These are phyloP conservation scores for Cephus spinipes DNA, from an alignment of 2,888 invertebrate species.

Conservation along the genomic window DNA sequence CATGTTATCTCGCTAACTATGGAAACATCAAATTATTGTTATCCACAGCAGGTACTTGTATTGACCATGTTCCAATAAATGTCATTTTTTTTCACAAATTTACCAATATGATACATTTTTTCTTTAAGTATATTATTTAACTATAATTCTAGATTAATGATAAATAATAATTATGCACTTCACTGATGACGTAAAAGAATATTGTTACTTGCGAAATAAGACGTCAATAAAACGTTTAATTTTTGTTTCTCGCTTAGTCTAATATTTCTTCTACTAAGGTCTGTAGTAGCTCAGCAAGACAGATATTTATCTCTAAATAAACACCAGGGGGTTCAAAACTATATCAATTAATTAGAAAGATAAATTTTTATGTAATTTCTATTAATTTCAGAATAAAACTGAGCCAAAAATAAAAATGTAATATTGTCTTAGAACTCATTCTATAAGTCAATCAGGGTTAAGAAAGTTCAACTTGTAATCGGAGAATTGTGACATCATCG, in stretches of 20 bases:
- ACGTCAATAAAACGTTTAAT: not conserved
- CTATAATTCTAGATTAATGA: not conserved
- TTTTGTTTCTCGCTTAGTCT: not conserved
- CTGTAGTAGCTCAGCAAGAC: not conserved
- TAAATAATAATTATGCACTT: not conserved
- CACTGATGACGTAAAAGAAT: not conserved
- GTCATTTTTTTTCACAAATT: not conserved
- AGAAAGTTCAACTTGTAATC: slow-evolving; percentile 58
- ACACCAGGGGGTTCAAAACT: not conserved
- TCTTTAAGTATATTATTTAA: not conserved
- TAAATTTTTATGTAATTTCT: not conserved
- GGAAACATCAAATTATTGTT: not conserved
- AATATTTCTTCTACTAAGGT: not conserved
- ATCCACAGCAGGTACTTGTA: not conserved
- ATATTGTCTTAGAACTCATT: slow-evolving; percentile 2
- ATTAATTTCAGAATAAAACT: not conserved
- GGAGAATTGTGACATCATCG: slow-evolving; percentile 50
- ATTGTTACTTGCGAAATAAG: not conserved
- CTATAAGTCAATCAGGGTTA: slow-evolving; percentile 42
- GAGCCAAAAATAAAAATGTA: not conserved
- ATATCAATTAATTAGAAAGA: not conserved
- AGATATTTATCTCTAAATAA: not conserved
- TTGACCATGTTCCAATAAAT: not conserved
- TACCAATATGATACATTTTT: not conserved
- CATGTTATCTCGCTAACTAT: slow-evolving; percentile 6